phyloP scores from a whole-genome alignment of 1,140 invertebrate species.

The Drosophila baimaii region DNA sequence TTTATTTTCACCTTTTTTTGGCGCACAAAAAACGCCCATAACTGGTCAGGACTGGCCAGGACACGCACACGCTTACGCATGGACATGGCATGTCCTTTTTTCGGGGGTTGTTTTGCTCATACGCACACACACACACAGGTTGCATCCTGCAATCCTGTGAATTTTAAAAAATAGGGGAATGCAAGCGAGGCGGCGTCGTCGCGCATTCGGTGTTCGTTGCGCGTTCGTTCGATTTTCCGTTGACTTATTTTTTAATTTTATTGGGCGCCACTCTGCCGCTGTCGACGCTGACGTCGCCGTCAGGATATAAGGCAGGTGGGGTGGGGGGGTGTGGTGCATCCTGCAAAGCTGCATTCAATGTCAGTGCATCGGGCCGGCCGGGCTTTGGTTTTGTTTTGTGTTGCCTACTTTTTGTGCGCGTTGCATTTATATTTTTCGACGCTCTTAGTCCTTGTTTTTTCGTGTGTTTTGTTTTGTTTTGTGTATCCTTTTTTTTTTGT shows the following conservation, averaged over 20 bases:
- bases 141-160: conserved; percentile 2
- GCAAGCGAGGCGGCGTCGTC: conserved; percentile 48
- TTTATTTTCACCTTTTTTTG: conserved; percentile 25
- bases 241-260: conserved; percentile 80
- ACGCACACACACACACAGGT: conserved; percentile 11
- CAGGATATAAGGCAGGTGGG: neutral
- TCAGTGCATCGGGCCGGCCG: conserved; percentile 58
- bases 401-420: conserved; percentile 59
- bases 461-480: conserved; percentile 24
- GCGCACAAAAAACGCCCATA: conserved; percentile 76
- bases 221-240: conserved; percentile 64
- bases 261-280: conserved; percentile 28
- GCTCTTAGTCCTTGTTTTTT: conserved; percentile 36
- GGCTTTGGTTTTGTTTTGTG: conserved; percentile 49
- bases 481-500: conserved; percentile 26
- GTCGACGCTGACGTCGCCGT: conserved; percentile 5
- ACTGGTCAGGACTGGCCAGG: conserved; percentile 66
- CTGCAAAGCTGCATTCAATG: conserved; percentile 62
- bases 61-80: conserved; percentile 8
- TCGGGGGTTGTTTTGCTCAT: conserved; percentile 74
- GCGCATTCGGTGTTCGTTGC: conserved; percentile 34
- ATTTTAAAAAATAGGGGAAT: conserved; percentile 71
- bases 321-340: neutral
- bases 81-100: conserved; percentile 59
- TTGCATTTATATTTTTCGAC: conserved; percentile 33